phyloP scores from a whole-genome alignment of 2,888 invertebrate genomes.

The Sympetrum striolatum region DNA sequence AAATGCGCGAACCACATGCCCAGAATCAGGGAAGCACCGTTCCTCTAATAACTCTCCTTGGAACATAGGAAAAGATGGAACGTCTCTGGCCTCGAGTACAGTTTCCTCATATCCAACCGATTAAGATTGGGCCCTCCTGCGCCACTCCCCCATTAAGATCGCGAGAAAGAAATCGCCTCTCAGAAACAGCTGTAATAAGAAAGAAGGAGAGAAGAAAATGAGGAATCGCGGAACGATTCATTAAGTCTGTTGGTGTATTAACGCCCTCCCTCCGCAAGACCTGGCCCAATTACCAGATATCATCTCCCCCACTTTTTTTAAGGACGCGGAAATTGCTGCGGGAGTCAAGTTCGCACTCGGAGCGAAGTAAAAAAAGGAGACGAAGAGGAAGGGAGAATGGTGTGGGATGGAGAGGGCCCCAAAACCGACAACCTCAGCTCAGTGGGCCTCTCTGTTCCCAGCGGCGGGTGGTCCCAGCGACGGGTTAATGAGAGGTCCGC shows the following conservation, averaged over 20 bases:
- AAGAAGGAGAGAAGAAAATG: not conserved
- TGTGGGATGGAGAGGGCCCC: not conserved
- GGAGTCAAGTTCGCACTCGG: not conserved
- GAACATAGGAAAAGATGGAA: no score
- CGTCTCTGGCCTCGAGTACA: no score
- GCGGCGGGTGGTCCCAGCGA: not conserved
- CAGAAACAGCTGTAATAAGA: not conserved
- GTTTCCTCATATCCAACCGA: no score
- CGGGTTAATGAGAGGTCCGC: slow-evolving; percentile 17
- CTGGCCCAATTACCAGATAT: not conserved
- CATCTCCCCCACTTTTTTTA: not conserved
- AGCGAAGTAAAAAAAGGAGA: not conserved
- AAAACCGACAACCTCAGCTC: not conserved
- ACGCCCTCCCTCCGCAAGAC: not conserved
- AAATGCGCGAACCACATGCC: no score
- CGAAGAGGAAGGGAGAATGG: not conserved
- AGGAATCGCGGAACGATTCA: not conserved
- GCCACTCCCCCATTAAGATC: no score
- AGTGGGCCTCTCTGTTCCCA: not conserved
- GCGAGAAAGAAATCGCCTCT: not conserved
- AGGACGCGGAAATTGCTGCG: not conserved
- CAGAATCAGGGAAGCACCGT: no score
- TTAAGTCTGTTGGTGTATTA: not conserved
- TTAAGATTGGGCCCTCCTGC: no score
- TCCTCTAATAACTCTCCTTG: no score